Evolutionary conservation across 2,113 vertebrate species (phyloP).

Genomic region (Chitala chitala): DNA sequence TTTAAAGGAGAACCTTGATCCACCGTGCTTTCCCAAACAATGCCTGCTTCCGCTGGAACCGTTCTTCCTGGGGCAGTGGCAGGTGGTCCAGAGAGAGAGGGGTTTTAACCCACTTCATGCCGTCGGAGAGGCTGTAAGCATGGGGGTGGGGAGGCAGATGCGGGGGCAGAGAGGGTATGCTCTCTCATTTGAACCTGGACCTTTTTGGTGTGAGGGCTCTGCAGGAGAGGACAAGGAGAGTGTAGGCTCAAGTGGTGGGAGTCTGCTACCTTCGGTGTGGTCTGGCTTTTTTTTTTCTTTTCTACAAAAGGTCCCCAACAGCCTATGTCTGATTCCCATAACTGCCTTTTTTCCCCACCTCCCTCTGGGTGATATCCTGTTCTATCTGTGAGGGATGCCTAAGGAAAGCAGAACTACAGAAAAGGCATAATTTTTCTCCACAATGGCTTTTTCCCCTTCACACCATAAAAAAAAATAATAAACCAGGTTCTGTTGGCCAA

Average conservation of each 20-base stretch:
- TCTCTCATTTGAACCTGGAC: neutral
- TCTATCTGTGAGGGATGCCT: no score
- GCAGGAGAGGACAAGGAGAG: neutral
- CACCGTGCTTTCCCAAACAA: conserved; percentile 5
- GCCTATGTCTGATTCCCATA: neutral
- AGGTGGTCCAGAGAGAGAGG: conserved; percentile 3
- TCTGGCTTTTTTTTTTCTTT: neutral
- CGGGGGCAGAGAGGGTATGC: no score
- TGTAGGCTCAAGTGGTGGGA: neutral
- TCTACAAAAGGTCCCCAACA: neutral
- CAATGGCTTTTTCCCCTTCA: no score
- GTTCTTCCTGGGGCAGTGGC: neutral
- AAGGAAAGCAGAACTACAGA: no score
- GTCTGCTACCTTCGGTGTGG: neutral
- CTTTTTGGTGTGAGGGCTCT: neutral
- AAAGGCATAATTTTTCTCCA: no score
- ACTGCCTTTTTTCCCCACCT: neutral
- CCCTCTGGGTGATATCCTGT: no score
- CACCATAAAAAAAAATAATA: no score
- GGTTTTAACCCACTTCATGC: neutral
- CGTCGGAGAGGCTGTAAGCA: no score
- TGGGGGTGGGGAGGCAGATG: neutral
- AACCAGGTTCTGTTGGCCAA: neutral
- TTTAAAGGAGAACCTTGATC: conserved; percentile 4
- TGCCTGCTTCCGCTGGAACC: conserved; percentile 6